phyloP scores from a whole-genome alignment of 1,140 invertebrate species.

The Bombus fervidus region DNA sequence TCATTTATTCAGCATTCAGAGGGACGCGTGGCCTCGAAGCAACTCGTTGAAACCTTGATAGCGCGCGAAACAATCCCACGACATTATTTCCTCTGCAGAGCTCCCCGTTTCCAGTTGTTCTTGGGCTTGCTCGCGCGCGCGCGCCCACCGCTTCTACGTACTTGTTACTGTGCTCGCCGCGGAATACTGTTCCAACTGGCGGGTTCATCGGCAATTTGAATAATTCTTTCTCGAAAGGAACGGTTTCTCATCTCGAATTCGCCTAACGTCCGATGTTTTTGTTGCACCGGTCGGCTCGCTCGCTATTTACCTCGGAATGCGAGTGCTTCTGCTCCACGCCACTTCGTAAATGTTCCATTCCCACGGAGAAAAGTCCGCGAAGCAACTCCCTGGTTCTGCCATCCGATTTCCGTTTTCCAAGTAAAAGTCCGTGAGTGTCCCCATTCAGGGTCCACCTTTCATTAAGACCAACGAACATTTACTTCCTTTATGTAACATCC shows the following conservation, averaged over 20 bases:
- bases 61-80: slow-evolving; percentile 76
- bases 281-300: slow-evolving; percentile 37
- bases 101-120: slow-evolving; percentile 56
- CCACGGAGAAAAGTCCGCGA: slow-evolving; percentile 33
- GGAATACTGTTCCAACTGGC: slow-evolving; percentile 42
- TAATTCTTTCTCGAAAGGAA: slow-evolving; percentile 72
- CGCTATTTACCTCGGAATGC: slow-evolving; percentile 44
- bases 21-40: slow-evolving; percentile 22
- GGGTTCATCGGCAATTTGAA: slow-evolving; percentile 76
- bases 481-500: background rate
- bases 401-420: slow-evolving; percentile 22
- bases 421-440: background rate
- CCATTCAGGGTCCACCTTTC: background rate
- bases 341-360: slow-evolving; percentile 48
- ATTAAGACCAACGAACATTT: too few relatives aligned
- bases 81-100: slow-evolving; percentile 73
- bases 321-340: slow-evolving; percentile 36
- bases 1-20: slow-evolving; percentile 5
- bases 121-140: slow-evolving; percentile 42
- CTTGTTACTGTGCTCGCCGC: slow-evolving; percentile 63
- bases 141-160: slow-evolving; percentile 52
- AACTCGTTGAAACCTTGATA: slow-evolving; percentile 71
- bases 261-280: slow-evolving; percentile 71
- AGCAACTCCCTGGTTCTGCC: background rate
- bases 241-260: slow-evolving; percentile 74